Conservation (phyloP, 2,113 vertebrate species). For the Lasiurus cinereus region DNA sequence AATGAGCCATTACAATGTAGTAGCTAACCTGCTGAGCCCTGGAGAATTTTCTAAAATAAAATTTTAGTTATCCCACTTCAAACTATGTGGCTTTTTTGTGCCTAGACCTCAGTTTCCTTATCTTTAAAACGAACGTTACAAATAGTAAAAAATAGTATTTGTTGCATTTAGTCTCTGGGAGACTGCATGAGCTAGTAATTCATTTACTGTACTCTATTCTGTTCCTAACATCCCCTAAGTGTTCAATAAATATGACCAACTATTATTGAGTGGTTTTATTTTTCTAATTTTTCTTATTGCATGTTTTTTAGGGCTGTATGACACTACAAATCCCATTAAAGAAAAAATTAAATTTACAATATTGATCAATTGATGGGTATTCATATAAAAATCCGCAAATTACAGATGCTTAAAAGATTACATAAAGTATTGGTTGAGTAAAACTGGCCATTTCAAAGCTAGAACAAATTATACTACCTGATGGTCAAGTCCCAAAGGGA, state of each 20-base stretch:
- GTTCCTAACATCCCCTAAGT: neutral
- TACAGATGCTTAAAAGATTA: neutral
- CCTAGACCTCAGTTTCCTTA: neutral
- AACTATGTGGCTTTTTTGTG: neutral
- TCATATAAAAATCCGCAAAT: neutral
- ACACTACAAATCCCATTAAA: neutral
- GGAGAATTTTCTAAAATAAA: neutral
- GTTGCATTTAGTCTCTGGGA: neutral
- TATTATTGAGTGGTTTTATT: neutral
- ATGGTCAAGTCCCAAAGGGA: neutral
- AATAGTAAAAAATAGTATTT: neutral
- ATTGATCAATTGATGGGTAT: neutral
- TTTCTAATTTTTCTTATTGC: neutral
- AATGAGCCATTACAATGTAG: neutral
- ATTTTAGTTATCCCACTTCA: neutral
- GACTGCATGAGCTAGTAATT: neutral
- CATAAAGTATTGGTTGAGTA: neutral
- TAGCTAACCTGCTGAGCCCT: neutral
- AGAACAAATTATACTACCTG: neutral
- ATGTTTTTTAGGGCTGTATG: neutral
- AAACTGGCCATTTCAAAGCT: constrained; percentile 37
- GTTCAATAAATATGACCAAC: neutral
- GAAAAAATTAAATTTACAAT: neutral
- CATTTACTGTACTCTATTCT: neutral
- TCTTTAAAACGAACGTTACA: neutral